Evolutionary conservation across 1,140 invertebrate species (phyloP).

Genomic region (Varroa destructor): DNA sequence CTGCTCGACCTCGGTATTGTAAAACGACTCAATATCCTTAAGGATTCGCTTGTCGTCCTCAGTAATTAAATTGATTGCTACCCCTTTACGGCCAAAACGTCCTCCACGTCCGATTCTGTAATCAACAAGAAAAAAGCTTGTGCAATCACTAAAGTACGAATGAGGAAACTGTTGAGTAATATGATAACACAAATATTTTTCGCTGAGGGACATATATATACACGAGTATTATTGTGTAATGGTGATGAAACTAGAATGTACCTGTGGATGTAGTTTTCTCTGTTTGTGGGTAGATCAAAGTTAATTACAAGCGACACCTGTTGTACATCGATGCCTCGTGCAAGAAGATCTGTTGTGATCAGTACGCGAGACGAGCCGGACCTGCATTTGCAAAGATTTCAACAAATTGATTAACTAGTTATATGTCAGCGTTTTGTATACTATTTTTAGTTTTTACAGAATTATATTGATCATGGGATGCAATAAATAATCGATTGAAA

Average conservation of each 20-base stretch:
- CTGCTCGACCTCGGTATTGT: constrained; percentile 94
- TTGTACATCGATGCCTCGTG: constrained; percentile 49
- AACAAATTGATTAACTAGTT: too few species aligned
- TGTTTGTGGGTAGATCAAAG: constrained; percentile 48
- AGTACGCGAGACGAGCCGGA: constrained; percentile 48
- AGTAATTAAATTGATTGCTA: constrained; percentile 98
- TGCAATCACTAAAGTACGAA: too few species aligned
- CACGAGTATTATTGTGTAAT: too few species aligned
- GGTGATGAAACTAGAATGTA: background rate
- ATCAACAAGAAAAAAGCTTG: too few species aligned
- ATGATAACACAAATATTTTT: too few species aligned
- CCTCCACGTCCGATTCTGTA: constrained; percentile 90
- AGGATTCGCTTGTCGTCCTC: constrained; percentile 80
- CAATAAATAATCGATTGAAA: too few species aligned
- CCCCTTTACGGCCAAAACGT: constrained; percentile 98
- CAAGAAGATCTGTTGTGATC: constrained; percentile 48
- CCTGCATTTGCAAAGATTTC: constrained; percentile 33
- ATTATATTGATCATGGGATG: too few species aligned
- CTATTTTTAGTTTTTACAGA: too few species aligned
- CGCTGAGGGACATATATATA: too few species aligned
- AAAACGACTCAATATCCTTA: constrained; percentile 94
- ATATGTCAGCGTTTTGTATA: too few species aligned
- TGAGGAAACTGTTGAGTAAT: too few species aligned
- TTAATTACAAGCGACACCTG: constrained; percentile 50
- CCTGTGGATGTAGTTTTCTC: constrained; percentile 55